Base-by-base conservation (phyloP, 2,797 vertebrate genomes). In the Periophthalmus magnuspinnatus region DNA sequence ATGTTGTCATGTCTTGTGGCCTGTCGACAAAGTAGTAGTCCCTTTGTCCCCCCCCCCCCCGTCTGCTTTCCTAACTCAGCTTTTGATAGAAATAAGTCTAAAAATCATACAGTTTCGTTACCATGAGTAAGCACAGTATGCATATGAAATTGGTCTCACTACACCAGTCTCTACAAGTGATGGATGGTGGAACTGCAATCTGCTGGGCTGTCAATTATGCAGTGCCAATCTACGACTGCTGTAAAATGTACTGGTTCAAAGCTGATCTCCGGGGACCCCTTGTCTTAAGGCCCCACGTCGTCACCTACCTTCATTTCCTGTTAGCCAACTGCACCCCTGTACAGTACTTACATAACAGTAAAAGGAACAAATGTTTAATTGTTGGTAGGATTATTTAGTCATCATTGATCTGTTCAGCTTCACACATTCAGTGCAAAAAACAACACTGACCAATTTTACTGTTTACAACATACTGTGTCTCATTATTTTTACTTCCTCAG, bases 401-500 rank as follows among this genome's bases (percentile, higher is more conserved):
- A n/a, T 9, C 6, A 33, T 38, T 34, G 19, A 14, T 41, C 4
- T 45, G 36, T 61, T 38, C 34, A 38, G 60, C 6, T 61, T 41
- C n/a, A 13, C 60, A 62, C 11, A 24, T 41, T 38, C n/a, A 62
- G 21, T 7, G 36, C n/a, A 45, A 62, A 62, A 62, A 28, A 28
- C 6, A 47, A 45, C 60, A 62, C 19, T 41, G 9, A 22, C 60
- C 60, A 62, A 14, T 64, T 64, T 41, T 22, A 22, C n/a, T 63
- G 41, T 63, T 34, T 45, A 45, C 60, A 41, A 22, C 60, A 41
- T 45, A 34, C 19, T 41, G 11, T 14, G n/a, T 21, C 60, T 62
- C 60, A 62, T 41, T 62, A 41, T 41, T 62, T 21, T 62, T 22
- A 22, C n/a, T 62, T 62, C 11, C 34, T 61, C 34, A n/a, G 41